Evolutionary conservation across 2,888 invertebrate species (phyloP).

Genomic region (Lamellibrachia columna): DNA sequence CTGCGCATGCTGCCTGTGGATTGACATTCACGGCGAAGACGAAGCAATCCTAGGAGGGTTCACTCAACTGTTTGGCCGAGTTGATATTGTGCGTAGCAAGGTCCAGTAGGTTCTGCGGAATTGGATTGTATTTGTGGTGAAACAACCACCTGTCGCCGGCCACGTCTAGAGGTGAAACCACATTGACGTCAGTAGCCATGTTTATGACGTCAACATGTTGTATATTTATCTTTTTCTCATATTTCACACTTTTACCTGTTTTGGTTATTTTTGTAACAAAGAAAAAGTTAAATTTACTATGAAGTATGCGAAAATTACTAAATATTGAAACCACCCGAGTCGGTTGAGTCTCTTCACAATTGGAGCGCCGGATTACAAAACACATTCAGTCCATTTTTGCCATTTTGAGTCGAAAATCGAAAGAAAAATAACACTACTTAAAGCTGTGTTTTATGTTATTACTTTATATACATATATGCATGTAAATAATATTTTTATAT

Average conservation of each 20-base stretch:
- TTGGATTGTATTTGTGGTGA: constrained; percentile 2
- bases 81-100: not conserved
- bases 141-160: not conserved
- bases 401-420: too few species aligned
- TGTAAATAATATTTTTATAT: too few species aligned
- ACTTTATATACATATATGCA: too few species aligned
- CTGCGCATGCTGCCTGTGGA: not conserved
- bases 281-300: too few species aligned
- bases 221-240: not conserved
- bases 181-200: not conserved
- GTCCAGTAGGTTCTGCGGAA: not conserved
- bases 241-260: not conserved
- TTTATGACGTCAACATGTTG: not conserved
- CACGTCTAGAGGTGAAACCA: not conserved
- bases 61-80: not conserved
- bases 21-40: not conserved
- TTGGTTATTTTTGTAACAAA: too few species aligned
- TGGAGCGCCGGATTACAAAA: too few species aligned
- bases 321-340: too few species aligned
- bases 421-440: too few species aligned
- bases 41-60: not conserved
- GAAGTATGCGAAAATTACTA: too few species aligned
- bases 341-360: too few species aligned
- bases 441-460: too few species aligned
- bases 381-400: too few species aligned